Evolutionary conservation across 53 echinoderm and acorn worm genomes (phyloP).

Genomic region (Glandiceps talaboti): DNA sequence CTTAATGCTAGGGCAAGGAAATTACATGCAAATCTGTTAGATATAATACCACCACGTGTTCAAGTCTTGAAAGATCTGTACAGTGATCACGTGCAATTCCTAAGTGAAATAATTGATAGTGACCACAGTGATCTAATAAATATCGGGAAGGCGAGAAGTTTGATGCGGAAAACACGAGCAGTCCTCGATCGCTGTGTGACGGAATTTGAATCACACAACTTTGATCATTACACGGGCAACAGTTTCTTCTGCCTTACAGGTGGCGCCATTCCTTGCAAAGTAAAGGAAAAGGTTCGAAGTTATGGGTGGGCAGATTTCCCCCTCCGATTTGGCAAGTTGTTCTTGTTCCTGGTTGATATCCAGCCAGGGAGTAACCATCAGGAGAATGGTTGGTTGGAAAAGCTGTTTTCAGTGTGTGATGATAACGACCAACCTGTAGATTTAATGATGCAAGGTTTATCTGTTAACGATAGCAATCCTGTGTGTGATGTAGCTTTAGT

Average conservation of each 20-base stretch:
- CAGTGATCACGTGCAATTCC: background rate
- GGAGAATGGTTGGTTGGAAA: background rate
- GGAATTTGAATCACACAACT: background rate
- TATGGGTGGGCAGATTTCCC: background rate
- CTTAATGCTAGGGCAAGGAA: background rate
- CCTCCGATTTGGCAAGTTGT: background rate
- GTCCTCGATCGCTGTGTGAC: background rate
- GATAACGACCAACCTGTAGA: background rate
- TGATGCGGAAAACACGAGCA: background rate
- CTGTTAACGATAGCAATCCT: background rate
- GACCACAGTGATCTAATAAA: background rate
- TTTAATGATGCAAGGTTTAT: background rate
- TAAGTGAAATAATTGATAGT: background rate
- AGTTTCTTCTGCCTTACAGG: background rate
- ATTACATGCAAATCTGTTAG: background rate
- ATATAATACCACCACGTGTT: background rate
- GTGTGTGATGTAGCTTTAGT: too few relatives aligned
- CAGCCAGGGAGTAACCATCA: too few relatives aligned
- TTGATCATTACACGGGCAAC: background rate
- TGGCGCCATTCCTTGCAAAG: background rate
- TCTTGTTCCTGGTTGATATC: background rate
- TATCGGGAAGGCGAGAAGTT: background rate
- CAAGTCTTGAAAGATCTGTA: background rate
- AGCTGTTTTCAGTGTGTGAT: background rate
- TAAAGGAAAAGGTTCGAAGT: background rate